Conservation (phyloP, 2,113 vertebrate genomes). For the Dolichotis patagonum region DNA sequence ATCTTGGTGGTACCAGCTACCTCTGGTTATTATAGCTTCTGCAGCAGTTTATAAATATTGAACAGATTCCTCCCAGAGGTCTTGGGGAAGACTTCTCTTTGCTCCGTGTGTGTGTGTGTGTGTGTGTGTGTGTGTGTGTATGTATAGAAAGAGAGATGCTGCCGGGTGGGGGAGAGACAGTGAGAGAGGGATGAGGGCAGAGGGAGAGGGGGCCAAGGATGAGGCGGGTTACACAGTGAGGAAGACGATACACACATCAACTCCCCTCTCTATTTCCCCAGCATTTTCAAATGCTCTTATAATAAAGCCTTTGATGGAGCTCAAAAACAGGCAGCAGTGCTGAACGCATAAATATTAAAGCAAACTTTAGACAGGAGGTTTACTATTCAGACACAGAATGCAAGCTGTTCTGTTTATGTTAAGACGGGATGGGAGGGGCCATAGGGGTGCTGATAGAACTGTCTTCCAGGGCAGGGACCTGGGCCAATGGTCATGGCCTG, state of each 20-base stretch:
- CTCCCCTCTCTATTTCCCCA: slow-evolving; percentile 66
- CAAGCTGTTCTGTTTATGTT: slow-evolving; percentile 83
- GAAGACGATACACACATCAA: neutral
- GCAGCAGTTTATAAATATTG: slow-evolving; percentile 82
- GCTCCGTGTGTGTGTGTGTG: neutral
- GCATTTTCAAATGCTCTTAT: slow-evolving; percentile 73
- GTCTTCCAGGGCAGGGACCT: slow-evolving; percentile 51
- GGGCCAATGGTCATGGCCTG: neutral
- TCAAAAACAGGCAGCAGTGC: slow-evolving; percentile 77
- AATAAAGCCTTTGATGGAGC: slow-evolving; percentile 83
- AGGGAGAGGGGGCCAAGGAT: neutral
- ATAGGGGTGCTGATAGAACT: neutral
- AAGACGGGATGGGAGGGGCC: neutral
- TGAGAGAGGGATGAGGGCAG: neutral
- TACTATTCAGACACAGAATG: slow-evolving; percentile 82
- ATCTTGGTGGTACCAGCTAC: slow-evolving; percentile 35
- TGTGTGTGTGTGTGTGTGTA: too few species aligned
- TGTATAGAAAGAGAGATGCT: neutral
- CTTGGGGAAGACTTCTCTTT: slow-evolving; percentile 74
- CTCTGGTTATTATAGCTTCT: slow-evolving; percentile 68
- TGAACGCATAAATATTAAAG: slow-evolving; percentile 86
- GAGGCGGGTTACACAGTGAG: neutral
- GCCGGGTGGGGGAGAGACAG: neutral
- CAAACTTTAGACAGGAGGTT: slow-evolving; percentile 82
- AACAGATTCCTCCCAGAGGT: slow-evolving; percentile 79